Base-by-base conservation (phyloP, 2,113 vertebrate species). In the Procavia capensis region DNA sequence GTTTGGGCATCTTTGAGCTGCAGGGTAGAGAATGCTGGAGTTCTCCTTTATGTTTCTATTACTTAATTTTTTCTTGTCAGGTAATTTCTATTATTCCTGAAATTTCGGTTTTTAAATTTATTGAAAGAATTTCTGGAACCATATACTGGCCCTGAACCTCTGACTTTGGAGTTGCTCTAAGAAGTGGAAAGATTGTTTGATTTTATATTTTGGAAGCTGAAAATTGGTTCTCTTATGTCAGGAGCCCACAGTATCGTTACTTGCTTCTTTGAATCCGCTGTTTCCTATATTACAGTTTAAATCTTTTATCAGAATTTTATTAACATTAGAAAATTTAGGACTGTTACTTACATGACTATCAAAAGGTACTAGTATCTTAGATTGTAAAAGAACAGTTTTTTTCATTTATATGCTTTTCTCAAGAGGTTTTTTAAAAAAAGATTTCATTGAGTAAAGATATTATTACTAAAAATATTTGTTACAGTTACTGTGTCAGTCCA, bases 211-310 rank as follows among this genome's bases (percentile, higher is more conserved):
- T n/a, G 57, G 61, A 75, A 91, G 31, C n/a, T 92, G 47, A 85
- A 5, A 10, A n/a, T 29, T 68, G 6, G 22, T 93, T 91, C 41
- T 74, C 36, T 76, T 90, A 59, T 75, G 10, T 81, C 24, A 5
- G 19, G 29, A 91, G 39, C 22, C 3, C 10, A 43, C 74, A 87
- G 4, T 68, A 70, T 29, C 20, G 57, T 78, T 76, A 43, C 78
- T 91, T 94, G 31, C 92, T 86, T 92, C 17, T 82, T 92, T 89
- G 43, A 66, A 57, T 64, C 50, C 94, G 1, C 16, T 72, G 19
- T 87, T 72, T 85, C 74, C 6, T 27, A 61, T 59, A n/a, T 89
- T 86, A 9, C 57, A 68, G 39, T 85, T 81, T 54, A 83, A 86
- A 43, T 92, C 83, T n/a, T 89, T 92, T 54, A 36, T 63, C 31